Evolutionary conservation across 2,113 vertebrate species (phyloP).

Genomic region (Dolichallabes microphthalmus): DNA sequence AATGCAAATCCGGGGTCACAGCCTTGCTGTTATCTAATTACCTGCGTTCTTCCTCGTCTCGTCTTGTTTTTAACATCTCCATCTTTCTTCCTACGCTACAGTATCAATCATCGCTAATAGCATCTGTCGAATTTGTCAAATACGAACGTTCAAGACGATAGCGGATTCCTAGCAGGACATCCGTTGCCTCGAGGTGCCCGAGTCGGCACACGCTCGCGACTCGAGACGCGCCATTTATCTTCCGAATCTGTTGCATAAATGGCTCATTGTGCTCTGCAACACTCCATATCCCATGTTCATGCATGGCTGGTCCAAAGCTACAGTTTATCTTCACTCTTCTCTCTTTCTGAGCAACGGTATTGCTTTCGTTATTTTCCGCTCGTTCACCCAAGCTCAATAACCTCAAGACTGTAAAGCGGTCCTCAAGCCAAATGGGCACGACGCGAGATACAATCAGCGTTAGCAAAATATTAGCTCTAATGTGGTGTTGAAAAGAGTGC

Average conservation of each 20-base stretch:
- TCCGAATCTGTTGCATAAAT: slow-evolving; percentile 16
- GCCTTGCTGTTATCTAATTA: slow-evolving; percentile 11
- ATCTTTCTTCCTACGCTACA: not conserved
- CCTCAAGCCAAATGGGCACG: slow-evolving; percentile 17
- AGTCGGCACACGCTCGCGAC: slow-evolving; percentile 18
- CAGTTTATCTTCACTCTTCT: not conserved
- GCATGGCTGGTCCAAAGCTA: not conserved
- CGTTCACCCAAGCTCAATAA: slow-evolving; percentile 19
- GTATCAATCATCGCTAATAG: slow-evolving; percentile 20
- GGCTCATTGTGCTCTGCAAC: slow-evolving; percentile 28
- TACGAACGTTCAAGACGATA: not conserved
- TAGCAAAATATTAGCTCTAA: slow-evolving; percentile 32
- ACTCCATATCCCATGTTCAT: slow-evolving; percentile 22
- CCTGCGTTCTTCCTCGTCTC: slow-evolving; percentile 2
- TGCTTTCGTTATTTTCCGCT: not conserved
- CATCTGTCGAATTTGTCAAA: slow-evolving; percentile 6
- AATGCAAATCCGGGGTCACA: slow-evolving; percentile 21
- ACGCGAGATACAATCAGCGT: slow-evolving; percentile 3
- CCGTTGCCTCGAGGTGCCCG: slow-evolving; percentile 12
- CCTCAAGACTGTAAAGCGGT: slow-evolving; percentile 10
- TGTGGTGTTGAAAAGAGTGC: slow-evolving; percentile 15
- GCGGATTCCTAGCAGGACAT: not conserved
- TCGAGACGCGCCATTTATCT: slow-evolving; percentile 1
- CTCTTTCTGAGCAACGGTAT: not conserved
- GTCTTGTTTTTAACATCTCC: slow-evolving; percentile 11